A percentile compares a stretch with the other conserved stretches of the same genome.
These are phyloP conservation scores for Mastigias papua DNA, from an alignment of 30 jellyfish, hydroid and myxozoan species.

Conservation along the genomic window DNA sequence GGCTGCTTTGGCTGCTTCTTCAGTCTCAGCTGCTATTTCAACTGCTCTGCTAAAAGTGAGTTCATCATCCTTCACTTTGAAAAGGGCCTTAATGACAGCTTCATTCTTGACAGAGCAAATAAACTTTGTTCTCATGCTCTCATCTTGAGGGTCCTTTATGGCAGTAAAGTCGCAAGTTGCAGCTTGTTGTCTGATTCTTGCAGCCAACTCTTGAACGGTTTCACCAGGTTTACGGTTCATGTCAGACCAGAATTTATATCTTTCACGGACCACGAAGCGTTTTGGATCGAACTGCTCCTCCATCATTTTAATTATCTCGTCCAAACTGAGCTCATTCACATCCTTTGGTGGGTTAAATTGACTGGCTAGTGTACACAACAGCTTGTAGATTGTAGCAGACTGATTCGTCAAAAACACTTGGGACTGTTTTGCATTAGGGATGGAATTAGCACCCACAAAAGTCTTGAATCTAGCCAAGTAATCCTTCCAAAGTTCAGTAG, in stretches of 20 bases:
- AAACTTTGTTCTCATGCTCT: constrained; percentile 45
- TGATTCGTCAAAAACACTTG: background rate
- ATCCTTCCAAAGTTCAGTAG: constrained; percentile 20
- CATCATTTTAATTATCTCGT: constrained; percentile 49
- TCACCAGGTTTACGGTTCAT: constrained; percentile 59
- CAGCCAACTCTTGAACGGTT: constrained; percentile 64
- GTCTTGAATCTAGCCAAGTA: constrained; percentile 16
- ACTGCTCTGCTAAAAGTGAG: constrained; percentile 42
- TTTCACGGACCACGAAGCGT: constrained; percentile 48
- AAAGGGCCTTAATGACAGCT: constrained; percentile 58
- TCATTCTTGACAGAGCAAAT: constrained; percentile 50
- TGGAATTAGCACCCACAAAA: constrained; percentile 1
- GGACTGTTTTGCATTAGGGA: background rate
- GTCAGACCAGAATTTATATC: constrained; percentile 54
- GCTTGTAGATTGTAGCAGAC: background rate
- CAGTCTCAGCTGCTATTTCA: constrained; percentile 55
- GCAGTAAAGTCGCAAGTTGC: constrained; percentile 62
- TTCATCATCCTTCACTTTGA: constrained; percentile 17
- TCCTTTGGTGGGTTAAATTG: constrained; percentile 39
- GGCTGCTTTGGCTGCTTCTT: constrained; percentile 42
- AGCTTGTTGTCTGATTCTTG: constrained; percentile 62
- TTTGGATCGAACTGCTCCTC: constrained; percentile 52
- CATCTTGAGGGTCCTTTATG: constrained; percentile 66
- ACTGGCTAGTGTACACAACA: constrained; percentile 11
- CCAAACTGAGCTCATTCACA: constrained; percentile 41